These are phyloP conservation scores for Vanacampus margaritifer DNA, from an alignment of 2,113 vertebrate genomes.

Conservation along the genomic window DNA sequence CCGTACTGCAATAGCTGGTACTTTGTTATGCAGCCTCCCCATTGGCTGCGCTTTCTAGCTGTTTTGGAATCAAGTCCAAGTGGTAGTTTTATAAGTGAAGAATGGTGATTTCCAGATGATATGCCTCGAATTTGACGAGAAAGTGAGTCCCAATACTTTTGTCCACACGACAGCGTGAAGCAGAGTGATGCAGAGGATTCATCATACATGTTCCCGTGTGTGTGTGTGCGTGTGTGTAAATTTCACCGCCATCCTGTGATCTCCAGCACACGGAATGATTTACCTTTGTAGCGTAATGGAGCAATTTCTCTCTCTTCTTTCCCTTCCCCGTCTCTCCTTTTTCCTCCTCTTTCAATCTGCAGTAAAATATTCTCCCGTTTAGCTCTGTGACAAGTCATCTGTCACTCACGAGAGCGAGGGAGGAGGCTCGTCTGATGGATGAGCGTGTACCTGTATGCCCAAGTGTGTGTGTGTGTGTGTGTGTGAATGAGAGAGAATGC, in stretches of 20 bases:
- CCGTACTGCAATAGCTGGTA: not conserved
- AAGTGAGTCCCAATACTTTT: not conserved
- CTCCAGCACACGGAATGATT: slow-evolving; percentile 65
- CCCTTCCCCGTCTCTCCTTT: slow-evolving; percentile 37
- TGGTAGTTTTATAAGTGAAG: not conserved
- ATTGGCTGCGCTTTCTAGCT: not conserved
- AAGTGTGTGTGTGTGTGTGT: slow-evolving; percentile 10
- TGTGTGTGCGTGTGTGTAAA: slow-evolving; percentile 34
- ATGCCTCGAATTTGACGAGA: not conserved
- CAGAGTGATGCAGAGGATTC: not conserved
- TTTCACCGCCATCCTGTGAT: slow-evolving; percentile 63
- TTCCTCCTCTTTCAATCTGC: slow-evolving; percentile 57
- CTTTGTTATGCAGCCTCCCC: not conserved
- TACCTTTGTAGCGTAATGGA: slow-evolving; percentile 71
- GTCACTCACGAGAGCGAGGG: slow-evolving; percentile 65
- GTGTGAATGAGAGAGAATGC: not conserved
- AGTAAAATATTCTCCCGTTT: slow-evolving; percentile 68
- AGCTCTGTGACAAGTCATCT: slow-evolving; percentile 70
- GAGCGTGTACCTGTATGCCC: slow-evolving; percentile 16
- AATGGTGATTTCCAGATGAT: not conserved
- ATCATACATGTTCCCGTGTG: not conserved
- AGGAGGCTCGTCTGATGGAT: slow-evolving; percentile 46
- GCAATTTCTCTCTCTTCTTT: slow-evolving; percentile 54
- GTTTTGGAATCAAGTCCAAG: not conserved
- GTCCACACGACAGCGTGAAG: not conserved